These are phyloP conservation scores for Paratilapia polleni DNA, from an alignment of 2,113 vertebrate genomes.

Conservation along the genomic window DNA sequence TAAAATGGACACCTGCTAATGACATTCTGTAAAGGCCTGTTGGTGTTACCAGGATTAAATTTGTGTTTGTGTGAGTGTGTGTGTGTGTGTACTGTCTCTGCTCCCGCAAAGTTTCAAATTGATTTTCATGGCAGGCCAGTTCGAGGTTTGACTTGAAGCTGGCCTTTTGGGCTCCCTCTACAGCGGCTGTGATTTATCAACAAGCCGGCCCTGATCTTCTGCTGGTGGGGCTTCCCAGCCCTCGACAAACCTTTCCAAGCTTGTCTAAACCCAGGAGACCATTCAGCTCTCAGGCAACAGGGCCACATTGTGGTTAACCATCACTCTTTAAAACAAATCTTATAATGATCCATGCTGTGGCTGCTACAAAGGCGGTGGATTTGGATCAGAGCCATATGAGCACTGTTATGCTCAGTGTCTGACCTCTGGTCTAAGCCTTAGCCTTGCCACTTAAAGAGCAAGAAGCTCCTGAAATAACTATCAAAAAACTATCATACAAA, in stretches of 20 bases:
- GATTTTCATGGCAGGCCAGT: slow-evolving; percentile 44
- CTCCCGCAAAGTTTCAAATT: slow-evolving; percentile 22
- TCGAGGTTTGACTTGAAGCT: slow-evolving; percentile 24
- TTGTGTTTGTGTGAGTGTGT: neutral
- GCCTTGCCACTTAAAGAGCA: slow-evolving; percentile 4
- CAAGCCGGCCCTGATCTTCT: slow-evolving; percentile 26
- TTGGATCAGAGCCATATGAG: slow-evolving; percentile 41
- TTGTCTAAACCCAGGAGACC: slow-evolving; percentile 53
- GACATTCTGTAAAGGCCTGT: slow-evolving; percentile 33
- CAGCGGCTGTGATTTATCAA: slow-evolving; percentile 63
- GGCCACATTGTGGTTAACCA: slow-evolving; percentile 66
- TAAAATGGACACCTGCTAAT: slow-evolving; percentile 66
- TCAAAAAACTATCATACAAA: neutral
- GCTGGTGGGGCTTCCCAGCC: slow-evolving; percentile 12
- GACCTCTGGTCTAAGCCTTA: slow-evolving; percentile 21
- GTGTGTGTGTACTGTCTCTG: neutral
- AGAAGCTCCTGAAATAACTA: neutral
- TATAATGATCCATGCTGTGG: slow-evolving; percentile 57
- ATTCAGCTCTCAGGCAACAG: slow-evolving; percentile 55
- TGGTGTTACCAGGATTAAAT: slow-evolving; percentile 12
- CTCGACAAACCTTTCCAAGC: slow-evolving; percentile 40
- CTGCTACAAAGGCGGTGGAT: slow-evolving; percentile 35
- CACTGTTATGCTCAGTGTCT: slow-evolving; percentile 14
- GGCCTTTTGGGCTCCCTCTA: slow-evolving; percentile 29
- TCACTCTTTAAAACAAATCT: slow-evolving; percentile 72